Evolutionary conservation across 2,797 vertebrate genomes (phyloP), one percentile per base, ranked within the genome.

Genomic region (Cryptoblepharus egeriae): DNA sequence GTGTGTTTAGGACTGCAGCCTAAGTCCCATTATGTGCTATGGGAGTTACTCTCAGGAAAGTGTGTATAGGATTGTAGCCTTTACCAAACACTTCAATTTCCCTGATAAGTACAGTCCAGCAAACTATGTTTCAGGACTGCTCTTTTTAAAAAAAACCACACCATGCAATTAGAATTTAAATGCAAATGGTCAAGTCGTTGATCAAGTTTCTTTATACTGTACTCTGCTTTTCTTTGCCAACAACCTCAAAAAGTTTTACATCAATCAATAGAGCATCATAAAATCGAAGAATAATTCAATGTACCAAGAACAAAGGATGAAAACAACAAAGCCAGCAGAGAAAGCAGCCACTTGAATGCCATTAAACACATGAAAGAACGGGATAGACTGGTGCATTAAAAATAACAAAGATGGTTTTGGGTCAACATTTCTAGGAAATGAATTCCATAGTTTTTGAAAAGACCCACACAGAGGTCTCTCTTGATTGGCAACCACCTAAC

Each of bases 21-120:
- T n/a, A n/a, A n/a, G n/a, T n/a, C n/a, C n/a, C n/a, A n/a, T n/a
- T n/a, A n/a, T n/a, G n/a, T n/a, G n/a, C n/a, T n/a, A n/a, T n/a
- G n/a, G n/a, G n/a, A n/a, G n/a, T n/a, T n/a, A n/a, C n/a, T n/a
- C n/a, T n/a, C n/a, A n/a, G n/a, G n/a, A n/a, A n/a, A n/a, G n/a
- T n/a, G n/a, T n/a, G n/a, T n/a, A n/a, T n/a, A n/a, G n/a, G n/a
- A n/a, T n/a, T n/a, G n/a, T n/a, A n/a, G 58, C 79, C 2, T 76
- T 85, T 83, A 78, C 68, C 55, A 65, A 71, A 81, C 69, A 83
- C 68, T 82, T 86, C 13, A 63, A 81, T 86, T 90, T 87, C 87
- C 49, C 55, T 86, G 71, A 80, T 69, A 64, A 55, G 37, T 60
- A 24, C 72, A 68, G 78, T 78, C 6, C 79, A 90, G 86, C 61